These are phyloP conservation scores for Lasius fuliginosus DNA, from an alignment of 2,888 invertebrate genomes.

Conservation along the genomic window DNA sequence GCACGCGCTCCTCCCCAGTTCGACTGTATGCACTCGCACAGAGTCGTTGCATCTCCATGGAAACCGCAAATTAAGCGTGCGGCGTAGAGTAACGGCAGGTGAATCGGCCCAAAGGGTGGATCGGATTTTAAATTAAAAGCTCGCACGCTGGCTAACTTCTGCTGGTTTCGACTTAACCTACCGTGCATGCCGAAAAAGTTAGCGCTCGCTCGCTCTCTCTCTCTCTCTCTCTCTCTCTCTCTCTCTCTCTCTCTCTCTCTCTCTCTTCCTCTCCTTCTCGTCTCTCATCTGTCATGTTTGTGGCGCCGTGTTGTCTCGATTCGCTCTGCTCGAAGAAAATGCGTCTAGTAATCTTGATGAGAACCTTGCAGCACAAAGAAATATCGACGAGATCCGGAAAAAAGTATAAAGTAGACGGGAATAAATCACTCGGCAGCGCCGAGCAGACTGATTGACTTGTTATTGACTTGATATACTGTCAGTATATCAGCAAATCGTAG, in stretches of 20 bases:
- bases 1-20: background rate
- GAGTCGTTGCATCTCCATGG: conserved; percentile 65
- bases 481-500: background rate
- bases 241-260: background rate
- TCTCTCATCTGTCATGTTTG: background rate
- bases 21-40: conserved; percentile 16
- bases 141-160: conserved; percentile 29
- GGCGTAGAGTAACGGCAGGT: conserved; percentile 52
- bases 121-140: conserved; percentile 53
- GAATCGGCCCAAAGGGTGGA: conserved; percentile 42
- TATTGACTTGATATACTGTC: background rate
- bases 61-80: conserved; percentile 71
- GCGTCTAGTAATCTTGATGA: background rate
- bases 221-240: background rate
- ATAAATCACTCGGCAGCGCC: background rate
- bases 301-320: background rate
- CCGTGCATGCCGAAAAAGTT: background rate
- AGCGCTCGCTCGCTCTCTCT: too few species aligned
- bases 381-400: background rate
- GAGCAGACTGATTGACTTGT: background rate
- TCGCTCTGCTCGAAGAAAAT: background rate
- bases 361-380: background rate
- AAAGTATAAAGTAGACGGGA: background rate
- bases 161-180: conserved; percentile 15
- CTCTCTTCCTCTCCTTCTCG: background rate